Conservation (phyloP, 2,797 vertebrate species). For the Amphiprion clarkii region DNA sequence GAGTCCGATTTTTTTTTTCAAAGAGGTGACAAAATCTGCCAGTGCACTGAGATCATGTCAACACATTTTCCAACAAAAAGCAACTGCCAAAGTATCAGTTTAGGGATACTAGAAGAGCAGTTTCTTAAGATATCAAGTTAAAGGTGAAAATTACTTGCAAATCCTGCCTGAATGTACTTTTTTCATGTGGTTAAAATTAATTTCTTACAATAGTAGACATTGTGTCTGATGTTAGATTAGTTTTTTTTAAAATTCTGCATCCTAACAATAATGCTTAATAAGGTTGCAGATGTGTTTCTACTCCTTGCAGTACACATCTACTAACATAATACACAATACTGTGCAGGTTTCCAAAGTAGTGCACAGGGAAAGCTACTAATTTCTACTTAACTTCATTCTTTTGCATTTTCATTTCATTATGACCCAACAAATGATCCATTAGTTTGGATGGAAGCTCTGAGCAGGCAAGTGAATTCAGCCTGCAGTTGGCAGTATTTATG, state of each 20-base stretch:
- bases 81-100: not conserved
- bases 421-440: conserved; percentile 60
- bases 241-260: not conserved
- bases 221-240: not conserved
- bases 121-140: not conserved
- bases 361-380: conserved; percentile 17
- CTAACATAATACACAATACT: not conserved
- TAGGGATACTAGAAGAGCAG: not conserved
- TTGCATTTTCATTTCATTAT: conserved; percentile 49
- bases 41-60: not conserved
- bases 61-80: not conserved
- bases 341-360: conserved; percentile 4
- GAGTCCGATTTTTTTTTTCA: too few relatives aligned
- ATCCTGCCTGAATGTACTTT: not conserved
- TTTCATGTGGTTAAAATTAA: not conserved
- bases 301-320: not conserved
- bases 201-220: not conserved
- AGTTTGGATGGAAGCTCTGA: conserved; percentile 44
- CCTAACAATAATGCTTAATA: not conserved
- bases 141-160: too few relatives aligned
- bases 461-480: conserved; percentile 88
- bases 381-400: conserved; percentile 29
- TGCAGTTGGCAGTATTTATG: conserved; percentile 96
- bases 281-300: not conserved
- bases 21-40: too few relatives aligned